Percentiles rank a stretch among this genome's conserved stretches.
These are phyloP conservation scores for Drosophila truncata DNA, from an alignment of 1,140 invertebrate genomes.

Conservation along the genomic window DNA sequence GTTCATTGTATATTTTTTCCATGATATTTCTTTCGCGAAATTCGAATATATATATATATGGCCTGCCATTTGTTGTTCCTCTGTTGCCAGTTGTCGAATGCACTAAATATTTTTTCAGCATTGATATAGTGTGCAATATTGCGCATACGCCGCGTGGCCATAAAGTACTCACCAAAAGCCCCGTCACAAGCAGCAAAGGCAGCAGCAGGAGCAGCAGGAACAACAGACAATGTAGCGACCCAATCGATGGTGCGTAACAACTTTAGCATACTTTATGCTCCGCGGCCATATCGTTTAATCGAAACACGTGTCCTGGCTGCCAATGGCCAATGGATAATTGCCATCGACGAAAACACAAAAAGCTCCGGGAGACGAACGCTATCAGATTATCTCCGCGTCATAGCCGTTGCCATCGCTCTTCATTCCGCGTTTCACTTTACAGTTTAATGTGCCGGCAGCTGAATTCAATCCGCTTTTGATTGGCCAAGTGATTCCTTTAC, in stretches of 20 bases:
- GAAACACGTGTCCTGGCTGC: slow-evolving; percentile 56
- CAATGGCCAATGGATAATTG: slow-evolving; percentile 47
- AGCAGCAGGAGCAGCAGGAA: not conserved
- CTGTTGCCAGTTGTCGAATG: slow-evolving; percentile 36
- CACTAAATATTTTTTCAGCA: slow-evolving; percentile 53
- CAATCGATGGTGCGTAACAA: slow-evolving; percentile 52
- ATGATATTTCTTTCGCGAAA: slow-evolving; percentile 21
- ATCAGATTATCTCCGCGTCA: slow-evolving; percentile 25
- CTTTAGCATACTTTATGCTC: slow-evolving; percentile 61
- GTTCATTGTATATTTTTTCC: slow-evolving; percentile 26
- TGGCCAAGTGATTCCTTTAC: slow-evolving; percentile 33
- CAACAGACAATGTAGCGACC: slow-evolving; percentile 31
- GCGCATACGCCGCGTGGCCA: slow-evolving; percentile 65
- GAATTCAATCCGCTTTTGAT: slow-evolving; percentile 49
- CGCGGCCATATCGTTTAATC: slow-evolving; percentile 48
- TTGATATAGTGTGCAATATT: slow-evolving; percentile 60
- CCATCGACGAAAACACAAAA: slow-evolving; percentile 28
- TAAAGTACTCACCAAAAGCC: slow-evolving; percentile 49
- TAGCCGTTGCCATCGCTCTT: slow-evolving; percentile 33
- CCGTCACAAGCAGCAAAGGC: slow-evolving; percentile 9
- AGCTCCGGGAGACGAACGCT: slow-evolving; percentile 12
- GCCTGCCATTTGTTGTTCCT: slow-evolving; percentile 49
- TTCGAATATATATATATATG: slow-evolving; percentile 26
- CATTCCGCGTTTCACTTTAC: slow-evolving; percentile 26
- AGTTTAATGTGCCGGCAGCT: slow-evolving; percentile 31